A percentile compares a stretch with the other conserved stretches of the same genome.
These are phyloP conservation scores for Siniperca obscura DNA, from an alignment of 2,797 vertebrate genomes.

Conservation along the genomic window DNA sequence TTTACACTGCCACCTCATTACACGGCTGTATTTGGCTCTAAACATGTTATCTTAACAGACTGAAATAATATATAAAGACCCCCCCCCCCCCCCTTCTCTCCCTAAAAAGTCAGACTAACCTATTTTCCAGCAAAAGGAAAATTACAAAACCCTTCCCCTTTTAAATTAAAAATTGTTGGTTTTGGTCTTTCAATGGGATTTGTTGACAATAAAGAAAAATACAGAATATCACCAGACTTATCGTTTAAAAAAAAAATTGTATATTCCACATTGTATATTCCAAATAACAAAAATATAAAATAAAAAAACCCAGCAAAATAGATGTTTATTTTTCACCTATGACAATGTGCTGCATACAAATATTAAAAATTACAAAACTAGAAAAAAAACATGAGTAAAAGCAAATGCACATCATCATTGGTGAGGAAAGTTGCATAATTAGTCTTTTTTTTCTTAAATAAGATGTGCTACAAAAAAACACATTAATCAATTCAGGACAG, in stretches of 20 bases:
- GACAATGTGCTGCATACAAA: conserved; percentile 34
- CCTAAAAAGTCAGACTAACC: background rate
- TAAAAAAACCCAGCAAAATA: conserved; percentile 15
- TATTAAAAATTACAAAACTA: conserved; percentile 45
- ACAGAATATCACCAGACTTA: background rate
- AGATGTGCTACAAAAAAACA: background rate
- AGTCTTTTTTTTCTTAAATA: conserved; percentile 3
- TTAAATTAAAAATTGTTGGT: background rate
- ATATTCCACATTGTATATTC: background rate
- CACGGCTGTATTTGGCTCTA: conserved; percentile 13
- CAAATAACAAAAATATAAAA: conserved; percentile 16
- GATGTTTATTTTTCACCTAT: conserved; percentile 55
- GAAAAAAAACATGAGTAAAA: conserved; percentile 39
- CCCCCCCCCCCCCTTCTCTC: too few relatives aligned
- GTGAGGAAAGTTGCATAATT: conserved; percentile 15
- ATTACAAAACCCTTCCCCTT: background rate
- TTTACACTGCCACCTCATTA: background rate
- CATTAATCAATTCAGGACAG: conserved; percentile 29
- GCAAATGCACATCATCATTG: conserved; percentile 6
- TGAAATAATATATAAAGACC: too few relatives aligned
- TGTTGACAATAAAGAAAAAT: conserved; percentile 1
- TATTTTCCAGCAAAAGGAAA: background rate
- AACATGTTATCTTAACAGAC: conserved; percentile 12
- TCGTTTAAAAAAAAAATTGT: background rate
- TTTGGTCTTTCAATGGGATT: background rate